Evolutionary conservation across 1,140 invertebrate genomes (phyloP).

Genomic region (Pseudomyrmex sp.): DNA sequence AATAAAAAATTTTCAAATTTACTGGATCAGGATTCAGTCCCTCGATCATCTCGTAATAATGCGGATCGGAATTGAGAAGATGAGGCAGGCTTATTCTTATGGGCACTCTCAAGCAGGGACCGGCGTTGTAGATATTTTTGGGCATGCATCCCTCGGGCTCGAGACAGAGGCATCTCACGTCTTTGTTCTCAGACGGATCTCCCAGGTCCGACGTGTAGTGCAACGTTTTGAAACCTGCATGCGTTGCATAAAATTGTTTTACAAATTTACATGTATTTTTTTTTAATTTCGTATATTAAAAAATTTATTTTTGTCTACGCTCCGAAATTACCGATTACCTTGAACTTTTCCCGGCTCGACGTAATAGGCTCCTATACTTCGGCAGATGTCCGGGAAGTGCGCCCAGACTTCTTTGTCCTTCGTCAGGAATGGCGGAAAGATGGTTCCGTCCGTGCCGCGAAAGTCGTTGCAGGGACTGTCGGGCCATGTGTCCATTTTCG

Average conservation of each 20-base stretch:
- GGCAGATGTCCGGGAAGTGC: constrained; percentile 88
- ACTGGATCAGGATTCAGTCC: constrained; percentile 28
- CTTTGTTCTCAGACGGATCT: neutral
- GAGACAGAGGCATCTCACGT: constrained; percentile 18
- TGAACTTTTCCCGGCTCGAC: constrained; percentile 60
- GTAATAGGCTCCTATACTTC: constrained; percentile 80
- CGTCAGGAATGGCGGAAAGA: constrained; percentile 89
- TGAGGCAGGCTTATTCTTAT: constrained; percentile 46
- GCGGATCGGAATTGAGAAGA: constrained; percentile 17
- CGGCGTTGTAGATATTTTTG: constrained; percentile 25
- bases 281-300: neutral
- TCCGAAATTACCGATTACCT: constrained; percentile 59
- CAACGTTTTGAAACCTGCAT: constrained; percentile 37
- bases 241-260: neutral
- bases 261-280: neutral
- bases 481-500: constrained; percentile 86
- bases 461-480: constrained; percentile 88
- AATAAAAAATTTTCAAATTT: neutral
- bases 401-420: constrained; percentile 86
- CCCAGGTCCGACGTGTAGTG: constrained; percentile 18
- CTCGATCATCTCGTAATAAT: constrained; percentile 26
- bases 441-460: constrained; percentile 90
- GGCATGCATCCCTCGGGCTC: constrained; percentile 39
- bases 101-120: neutral
- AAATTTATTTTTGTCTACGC: neutral